Base-by-base conservation (phyloP, 2,888 invertebrate genomes). In the Apodemia zela region DNA sequence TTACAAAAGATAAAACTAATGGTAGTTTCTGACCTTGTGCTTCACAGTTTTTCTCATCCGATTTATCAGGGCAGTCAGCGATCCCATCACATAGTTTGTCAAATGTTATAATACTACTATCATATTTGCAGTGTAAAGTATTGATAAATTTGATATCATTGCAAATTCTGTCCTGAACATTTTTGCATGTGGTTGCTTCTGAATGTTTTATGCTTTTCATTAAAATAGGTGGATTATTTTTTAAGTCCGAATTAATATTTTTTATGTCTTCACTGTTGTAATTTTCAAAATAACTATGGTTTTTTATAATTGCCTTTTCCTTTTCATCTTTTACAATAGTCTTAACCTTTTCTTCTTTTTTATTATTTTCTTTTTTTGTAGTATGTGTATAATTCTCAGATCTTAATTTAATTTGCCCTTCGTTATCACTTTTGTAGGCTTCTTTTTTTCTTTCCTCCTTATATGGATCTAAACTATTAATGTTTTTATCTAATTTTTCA, bases 31-130 rank as follows among this genome's bases (percentile, higher is more conserved):
- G 71, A 87, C 85, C 84, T 78, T 82, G 76, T 63, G 68, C 63
- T 54, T 71, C 67, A 71, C 87, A 89, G 65, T 82, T 70, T 33
- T 65, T 69, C 77, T 89, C 89, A 67, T 89, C 89, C 3, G 81
- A 76, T 67, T 68, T 71, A 66, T 82, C 81, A 2, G 68, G 57
- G 59, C 89, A 89, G 60, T 89, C 82, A 42, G 64, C 54, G 1
- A 70, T 67, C 38, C 82, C 83, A 68, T 89, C 75, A 66, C 88
- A 89, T 29, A 89, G 69, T 64, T 80, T 77, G 61, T 75, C 71
- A 58, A 87, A 66, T 8, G 75, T 65, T 47, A 86, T 60, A 47
- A 63, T 66, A 42, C 63, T 71, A 59, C 75, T 72, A 38, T 75
- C 77, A 60, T 73, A 71, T 11, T 65, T 65, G 71, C 89, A 89